Percentiles rank a stretch among this genome's conserved stretches.
phyloP scores from a whole-genome alignment of 2,113 vertebrate genomes.

The Engraulis encrasicolus region DNA sequence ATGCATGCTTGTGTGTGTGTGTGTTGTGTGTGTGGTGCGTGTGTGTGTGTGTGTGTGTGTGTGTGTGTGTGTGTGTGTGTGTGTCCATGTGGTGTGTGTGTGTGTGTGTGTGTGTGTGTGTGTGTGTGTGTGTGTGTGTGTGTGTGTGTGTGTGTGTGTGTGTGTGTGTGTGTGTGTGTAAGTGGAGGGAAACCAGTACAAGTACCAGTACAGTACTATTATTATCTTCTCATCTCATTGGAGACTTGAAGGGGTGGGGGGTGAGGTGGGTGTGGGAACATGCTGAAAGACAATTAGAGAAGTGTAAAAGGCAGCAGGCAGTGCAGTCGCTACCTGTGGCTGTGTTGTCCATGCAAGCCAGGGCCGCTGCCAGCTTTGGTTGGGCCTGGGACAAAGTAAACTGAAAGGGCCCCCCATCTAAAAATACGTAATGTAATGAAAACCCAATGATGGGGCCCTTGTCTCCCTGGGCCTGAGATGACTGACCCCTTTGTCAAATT shows the following conservation, averaged over 20 bases:
- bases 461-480: no score
- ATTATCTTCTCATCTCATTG: not conserved
- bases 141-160: not conserved
- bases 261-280: no score
- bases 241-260: no score
- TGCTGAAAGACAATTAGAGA: slow-evolving; percentile 14
- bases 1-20: not conserved
- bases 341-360: slow-evolving; percentile 18
- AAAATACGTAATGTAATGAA: no score
- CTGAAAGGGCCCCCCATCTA: no score
- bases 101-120: not conserved
- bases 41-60: no score
- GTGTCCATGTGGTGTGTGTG: not conserved
- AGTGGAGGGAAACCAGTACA: not conserved
- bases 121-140: not conserved
- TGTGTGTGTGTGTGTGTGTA: not conserved
- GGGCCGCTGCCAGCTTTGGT: no score
- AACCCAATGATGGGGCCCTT: no score
- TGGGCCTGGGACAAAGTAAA: no score
- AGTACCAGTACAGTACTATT: not conserved
- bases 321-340: not conserved
- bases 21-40: no score
- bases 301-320: slow-evolving; percentile 3
- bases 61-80: no score
- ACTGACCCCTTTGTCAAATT: no score